phyloP scores from a whole-genome alignment of 92 coral and sea anemone species.

The Muricea muricata region DNA sequence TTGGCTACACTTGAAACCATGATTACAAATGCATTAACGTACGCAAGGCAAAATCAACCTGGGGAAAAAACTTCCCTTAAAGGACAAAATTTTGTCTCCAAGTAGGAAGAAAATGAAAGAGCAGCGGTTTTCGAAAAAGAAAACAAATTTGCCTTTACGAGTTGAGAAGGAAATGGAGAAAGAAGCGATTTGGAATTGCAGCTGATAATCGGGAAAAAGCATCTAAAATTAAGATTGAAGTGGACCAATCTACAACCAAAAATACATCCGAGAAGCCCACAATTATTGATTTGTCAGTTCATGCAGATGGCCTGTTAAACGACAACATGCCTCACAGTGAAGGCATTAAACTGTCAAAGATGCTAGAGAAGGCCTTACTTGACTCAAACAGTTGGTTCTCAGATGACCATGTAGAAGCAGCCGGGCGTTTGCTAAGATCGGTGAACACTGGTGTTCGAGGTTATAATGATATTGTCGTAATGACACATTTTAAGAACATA shows the following conservation, averaged over 20 bases:
- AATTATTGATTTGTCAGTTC: neutral
- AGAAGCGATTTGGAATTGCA: constrained; percentile 15
- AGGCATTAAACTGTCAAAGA: constrained; percentile 22
- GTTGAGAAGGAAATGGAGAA: neutral
- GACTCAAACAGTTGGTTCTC: neutral
- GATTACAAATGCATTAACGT: neutral
- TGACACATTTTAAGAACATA: neutral
- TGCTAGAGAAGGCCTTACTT: neutral
- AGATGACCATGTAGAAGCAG: neutral
- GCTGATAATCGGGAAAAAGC: constrained; percentile 1
- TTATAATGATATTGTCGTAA: neutral
- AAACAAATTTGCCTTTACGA: neutral
- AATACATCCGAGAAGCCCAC: neutral
- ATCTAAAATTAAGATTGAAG: neutral
- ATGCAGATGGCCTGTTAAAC: neutral
- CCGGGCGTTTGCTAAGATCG: neutral
- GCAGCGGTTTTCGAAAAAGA: neutral
- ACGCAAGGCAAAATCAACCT: neutral
- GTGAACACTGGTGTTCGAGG: neutral
- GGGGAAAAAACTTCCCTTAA: neutral
- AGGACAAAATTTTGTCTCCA: neutral
- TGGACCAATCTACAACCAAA: neutral
- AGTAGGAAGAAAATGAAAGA: neutral
- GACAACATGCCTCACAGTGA: constrained; percentile 5
- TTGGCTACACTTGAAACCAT: neutral